Evolutionary conservation across 2,888 invertebrate species (phyloP).

Genomic region (Galerucella nymphaeae): DNA sequence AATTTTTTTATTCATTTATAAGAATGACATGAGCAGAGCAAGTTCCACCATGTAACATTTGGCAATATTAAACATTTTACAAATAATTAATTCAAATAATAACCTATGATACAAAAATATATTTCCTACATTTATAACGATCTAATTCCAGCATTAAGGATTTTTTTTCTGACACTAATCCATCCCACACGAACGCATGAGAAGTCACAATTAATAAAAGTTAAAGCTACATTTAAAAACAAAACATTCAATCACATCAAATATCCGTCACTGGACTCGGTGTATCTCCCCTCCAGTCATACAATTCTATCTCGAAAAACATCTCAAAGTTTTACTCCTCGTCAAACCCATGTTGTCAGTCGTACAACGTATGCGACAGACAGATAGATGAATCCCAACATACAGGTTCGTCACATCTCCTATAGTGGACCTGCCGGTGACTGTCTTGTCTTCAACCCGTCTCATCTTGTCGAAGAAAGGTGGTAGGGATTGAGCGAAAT

Average conservation of each 20-base stretch:
- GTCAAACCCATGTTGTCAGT: slow-evolving; percentile 37
- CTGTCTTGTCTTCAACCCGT: slow-evolving; percentile 26
- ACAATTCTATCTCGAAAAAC: slow-evolving; percentile 8
- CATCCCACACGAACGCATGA: slow-evolving; percentile 11
- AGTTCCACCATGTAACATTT: too few species aligned
- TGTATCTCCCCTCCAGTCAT: slow-evolving; percentile 6
- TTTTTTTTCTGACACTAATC: slow-evolving; percentile 13
- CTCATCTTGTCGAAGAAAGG: slow-evolving; percentile 37
- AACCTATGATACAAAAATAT: too few species aligned
- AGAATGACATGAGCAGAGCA: too few species aligned
- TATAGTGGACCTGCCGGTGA: slow-evolving; percentile 38
- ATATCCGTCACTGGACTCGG: slow-evolving; percentile 1
- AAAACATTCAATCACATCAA: slow-evolving; percentile 10
- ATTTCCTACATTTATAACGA: not conserved
- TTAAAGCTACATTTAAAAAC: slow-evolving; percentile 17
- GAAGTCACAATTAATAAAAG: slow-evolving; percentile 19
- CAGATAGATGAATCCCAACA: slow-evolving; percentile 41
- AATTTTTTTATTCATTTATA: too few species aligned
- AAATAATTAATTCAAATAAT: too few species aligned
- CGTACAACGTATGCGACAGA: slow-evolving; percentile 45
- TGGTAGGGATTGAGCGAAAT: slow-evolving; percentile 49
- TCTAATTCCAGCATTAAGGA: slow-evolving; percentile 1
- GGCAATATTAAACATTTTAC: too few species aligned
- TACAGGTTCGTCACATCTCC: slow-evolving; percentile 52
- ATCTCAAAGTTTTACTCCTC: slow-evolving; percentile 42